These are phyloP conservation scores for Selene dorsalis DNA, from an alignment of 2,797 vertebrate species.

Conservation along the genomic window DNA sequence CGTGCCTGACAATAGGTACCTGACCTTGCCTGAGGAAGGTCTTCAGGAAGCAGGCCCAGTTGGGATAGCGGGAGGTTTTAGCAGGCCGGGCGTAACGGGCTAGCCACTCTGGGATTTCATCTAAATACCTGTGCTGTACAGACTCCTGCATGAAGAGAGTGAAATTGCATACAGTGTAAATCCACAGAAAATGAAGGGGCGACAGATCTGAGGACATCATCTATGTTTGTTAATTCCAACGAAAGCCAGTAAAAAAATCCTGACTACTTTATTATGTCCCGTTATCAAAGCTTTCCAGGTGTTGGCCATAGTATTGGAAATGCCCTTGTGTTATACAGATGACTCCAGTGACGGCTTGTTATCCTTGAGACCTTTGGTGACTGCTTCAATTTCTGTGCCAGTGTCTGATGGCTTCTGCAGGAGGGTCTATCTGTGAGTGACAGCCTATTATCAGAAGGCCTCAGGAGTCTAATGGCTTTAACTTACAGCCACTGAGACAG, in stretches of 20 bases:
- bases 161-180: conserved; percentile 35
- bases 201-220: conserved; percentile 32
- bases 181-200: conserved; percentile 10
- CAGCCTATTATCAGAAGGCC: conserved; percentile 85
- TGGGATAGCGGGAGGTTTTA: conserved; percentile 90
- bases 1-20: conserved; percentile 51
- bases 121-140: conserved; percentile 87
- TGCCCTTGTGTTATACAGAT: conserved; percentile 63
- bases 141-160: conserved; percentile 84
- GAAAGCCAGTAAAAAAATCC: conserved; percentile 34
- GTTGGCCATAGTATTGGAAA: conserved; percentile 56
- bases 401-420: conserved; percentile 70
- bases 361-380: conserved; percentile 75
- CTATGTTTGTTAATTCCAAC: conserved; percentile 39
- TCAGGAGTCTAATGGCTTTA: conserved; percentile 86
- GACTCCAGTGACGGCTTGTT: conserved; percentile 76
- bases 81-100: conserved; percentile 87
- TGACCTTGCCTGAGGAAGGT: conserved; percentile 92
- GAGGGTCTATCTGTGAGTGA: conserved; percentile 78
- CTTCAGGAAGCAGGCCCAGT: conserved; percentile 92
- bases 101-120: conserved; percentile 92
- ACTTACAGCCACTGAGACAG: conserved; percentile 79
- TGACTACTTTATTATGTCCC: conserved; percentile 41
- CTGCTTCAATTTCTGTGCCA: conserved; percentile 75
- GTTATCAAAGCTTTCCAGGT: conserved; percentile 53